phyloP scores from a whole-genome alignment of 2,113 vertebrate species.

The Drymodes brunneopygia region DNA sequence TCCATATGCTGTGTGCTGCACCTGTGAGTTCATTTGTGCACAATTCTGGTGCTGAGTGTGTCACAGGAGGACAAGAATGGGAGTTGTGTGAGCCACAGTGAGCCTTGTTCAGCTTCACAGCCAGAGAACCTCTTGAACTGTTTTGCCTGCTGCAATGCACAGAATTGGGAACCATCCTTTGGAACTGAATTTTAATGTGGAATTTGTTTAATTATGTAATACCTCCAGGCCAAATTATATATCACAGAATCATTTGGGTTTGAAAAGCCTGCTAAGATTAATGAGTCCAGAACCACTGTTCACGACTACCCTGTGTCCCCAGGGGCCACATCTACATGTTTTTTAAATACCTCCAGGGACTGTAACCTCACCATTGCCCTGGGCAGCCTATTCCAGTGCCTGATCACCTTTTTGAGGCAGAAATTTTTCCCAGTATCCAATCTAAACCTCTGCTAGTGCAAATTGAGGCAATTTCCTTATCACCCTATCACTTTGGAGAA shows the following conservation, averaged over 20 bases:
- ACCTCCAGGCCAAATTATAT: background rate
- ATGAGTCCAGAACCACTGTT: background rate
- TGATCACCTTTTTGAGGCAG: background rate
- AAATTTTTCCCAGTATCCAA: rapidly evolving
- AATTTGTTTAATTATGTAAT: background rate
- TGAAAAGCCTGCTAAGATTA: background rate
- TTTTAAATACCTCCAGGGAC: background rate
- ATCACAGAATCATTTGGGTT: background rate
- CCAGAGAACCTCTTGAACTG: background rate
- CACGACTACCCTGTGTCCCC: background rate
- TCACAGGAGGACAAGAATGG: background rate
- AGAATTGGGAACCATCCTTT: background rate
- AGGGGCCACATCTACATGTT: rapidly evolving
- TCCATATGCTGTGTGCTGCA: background rate
- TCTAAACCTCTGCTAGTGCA: background rate
- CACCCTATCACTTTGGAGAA: background rate
- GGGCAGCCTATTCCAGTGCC: background rate
- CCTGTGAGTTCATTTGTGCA: background rate
- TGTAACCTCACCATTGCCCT: background rate
- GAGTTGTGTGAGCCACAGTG: background rate
- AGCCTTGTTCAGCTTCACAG: background rate
- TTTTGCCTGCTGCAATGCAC: background rate
- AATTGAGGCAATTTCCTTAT: background rate
- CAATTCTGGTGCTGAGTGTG: background rate
- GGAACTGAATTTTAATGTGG: background rate